These are phyloP conservation scores for Altica lythri DNA, from an alignment of 2,888 invertebrate genomes.

Conservation along the genomic window DNA sequence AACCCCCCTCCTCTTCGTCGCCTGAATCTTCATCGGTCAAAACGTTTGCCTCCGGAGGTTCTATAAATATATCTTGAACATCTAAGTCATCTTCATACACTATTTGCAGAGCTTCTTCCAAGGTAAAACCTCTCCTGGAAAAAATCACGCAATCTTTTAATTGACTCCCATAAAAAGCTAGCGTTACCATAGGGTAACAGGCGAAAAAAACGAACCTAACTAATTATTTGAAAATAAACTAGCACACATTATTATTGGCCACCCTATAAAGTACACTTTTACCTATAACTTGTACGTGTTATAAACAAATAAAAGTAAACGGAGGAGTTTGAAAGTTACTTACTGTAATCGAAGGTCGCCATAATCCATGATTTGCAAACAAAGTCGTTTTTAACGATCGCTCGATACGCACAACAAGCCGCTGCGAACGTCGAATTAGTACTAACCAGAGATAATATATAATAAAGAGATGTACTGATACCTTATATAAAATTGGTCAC, in stretches of 20 bases:
- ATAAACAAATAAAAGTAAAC: neutral
- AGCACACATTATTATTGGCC: too few species aligned
- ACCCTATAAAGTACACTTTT: too few species aligned
- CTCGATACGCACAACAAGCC: conserved; percentile 9
- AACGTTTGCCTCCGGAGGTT: conserved; percentile 4
- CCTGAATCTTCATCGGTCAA: too few species aligned
- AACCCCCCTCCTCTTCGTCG: conserved; percentile 21
- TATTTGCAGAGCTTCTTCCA: neutral
- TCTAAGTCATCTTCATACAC: conserved; percentile 13
- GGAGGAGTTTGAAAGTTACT: conserved; percentile 4
- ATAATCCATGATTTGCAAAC: conserved; percentile 6
- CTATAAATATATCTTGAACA: conserved; percentile 1
- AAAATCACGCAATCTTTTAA: conserved; percentile 9
- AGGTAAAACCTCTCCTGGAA: conserved; percentile 13
- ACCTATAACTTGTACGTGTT: conserved; percentile 4
- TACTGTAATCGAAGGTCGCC: conserved; percentile 9
- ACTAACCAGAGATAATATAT: neutral
- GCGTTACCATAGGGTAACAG: too few species aligned
- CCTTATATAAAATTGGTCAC: too few species aligned
- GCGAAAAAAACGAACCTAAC: too few species aligned
- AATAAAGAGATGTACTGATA: too few species aligned
- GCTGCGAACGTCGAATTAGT: neutral
- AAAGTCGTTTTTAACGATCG: neutral
- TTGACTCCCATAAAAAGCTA: too few species aligned
- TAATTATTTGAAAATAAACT: too few species aligned